Evolutionary conservation across 2,113 vertebrate species (phyloP), one percentile per base, ranked within the genome.

Genomic region (Aphelocoma coerulescens): DNA sequence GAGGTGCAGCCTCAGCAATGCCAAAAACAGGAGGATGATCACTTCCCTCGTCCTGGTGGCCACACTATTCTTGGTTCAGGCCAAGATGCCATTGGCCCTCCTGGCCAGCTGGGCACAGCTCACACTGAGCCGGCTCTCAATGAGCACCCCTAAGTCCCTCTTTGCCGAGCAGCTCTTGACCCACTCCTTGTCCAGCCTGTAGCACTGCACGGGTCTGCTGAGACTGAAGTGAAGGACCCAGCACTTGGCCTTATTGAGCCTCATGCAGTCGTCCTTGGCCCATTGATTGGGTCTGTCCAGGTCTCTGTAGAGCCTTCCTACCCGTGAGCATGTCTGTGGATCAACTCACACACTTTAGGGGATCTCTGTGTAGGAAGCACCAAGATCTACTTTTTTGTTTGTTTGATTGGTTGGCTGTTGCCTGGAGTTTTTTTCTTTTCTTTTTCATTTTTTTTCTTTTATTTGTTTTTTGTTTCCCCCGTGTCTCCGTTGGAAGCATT

Each of bases 361-460:
- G 8, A 16, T 67, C 54, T 87, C 21, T 37, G 22, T 16, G 16
- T 13, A 63, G 28, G 15, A 48, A 52, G 41, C 21, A 30, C 11
- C 15, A 33, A 41, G 1, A 1, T 20, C 16, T 65, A 13, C 1
- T 33, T 41, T 23, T 15, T 10, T 23, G 59, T 1, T 39, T 39
- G 6, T 6, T 32, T 41, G 24, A 7, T 26, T 37, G n/a, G 13
- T 11, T 39, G 28, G 27, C 27, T 32, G 16, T 14, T 37, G 27
- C 19, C 13, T 20, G 30, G 4, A 22, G 43, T 24, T 28, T 15
- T 19, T 10, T 12, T 13, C 3, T 5, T 7, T 10, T 13, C 7
- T 4, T 7, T 7, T 41, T 16, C 19, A 5, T 4, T 6, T 19
- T 24, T 21, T 22, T 10, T 48, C 9, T 9, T 9, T 28, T 17